Evolutionary conservation across 2,888 invertebrate species (phyloP).

Genomic region (Rhagium mordax): DNA sequence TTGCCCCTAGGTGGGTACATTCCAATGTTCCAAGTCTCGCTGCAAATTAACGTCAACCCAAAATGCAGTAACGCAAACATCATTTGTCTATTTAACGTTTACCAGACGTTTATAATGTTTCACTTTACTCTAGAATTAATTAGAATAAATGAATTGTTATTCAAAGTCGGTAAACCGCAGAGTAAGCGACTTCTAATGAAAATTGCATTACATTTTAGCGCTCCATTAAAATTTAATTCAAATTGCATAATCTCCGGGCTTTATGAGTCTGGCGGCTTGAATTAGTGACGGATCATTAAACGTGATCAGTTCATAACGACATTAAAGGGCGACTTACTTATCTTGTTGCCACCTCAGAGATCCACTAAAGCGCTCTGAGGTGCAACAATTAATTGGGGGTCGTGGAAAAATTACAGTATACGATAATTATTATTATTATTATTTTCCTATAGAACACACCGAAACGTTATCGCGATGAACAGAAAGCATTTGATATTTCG

Average conservation of each 20-base stretch:
- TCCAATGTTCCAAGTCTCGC: too few relatives aligned
- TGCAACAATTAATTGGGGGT: too few relatives aligned
- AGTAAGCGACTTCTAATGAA: neutral
- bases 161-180: neutral
- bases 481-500: neutral
- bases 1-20: too few relatives aligned
- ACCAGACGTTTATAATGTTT: neutral
- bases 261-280: neutral
- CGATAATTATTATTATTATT: too few relatives aligned
- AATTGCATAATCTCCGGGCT: neutral
- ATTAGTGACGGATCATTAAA: neutral
- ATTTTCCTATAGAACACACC: too few relatives aligned
- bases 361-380: too few relatives aligned
- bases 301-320: neutral
- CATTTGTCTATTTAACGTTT: neutral
- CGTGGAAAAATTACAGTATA: too few relatives aligned
- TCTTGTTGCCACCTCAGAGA: neutral
- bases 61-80: neutral
- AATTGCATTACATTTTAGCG: slow-evolving; percentile 2
- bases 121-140: neutral
- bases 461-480: neutral
- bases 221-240: neutral
- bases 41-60: too few relatives aligned
- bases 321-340: neutral
- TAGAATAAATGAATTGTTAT: neutral